Percentiles rank a stretch among this genome's conserved stretches.
phyloP scores from a whole-genome alignment of 2,113 vertebrate genomes.

The Anolis carolinensis region DNA sequence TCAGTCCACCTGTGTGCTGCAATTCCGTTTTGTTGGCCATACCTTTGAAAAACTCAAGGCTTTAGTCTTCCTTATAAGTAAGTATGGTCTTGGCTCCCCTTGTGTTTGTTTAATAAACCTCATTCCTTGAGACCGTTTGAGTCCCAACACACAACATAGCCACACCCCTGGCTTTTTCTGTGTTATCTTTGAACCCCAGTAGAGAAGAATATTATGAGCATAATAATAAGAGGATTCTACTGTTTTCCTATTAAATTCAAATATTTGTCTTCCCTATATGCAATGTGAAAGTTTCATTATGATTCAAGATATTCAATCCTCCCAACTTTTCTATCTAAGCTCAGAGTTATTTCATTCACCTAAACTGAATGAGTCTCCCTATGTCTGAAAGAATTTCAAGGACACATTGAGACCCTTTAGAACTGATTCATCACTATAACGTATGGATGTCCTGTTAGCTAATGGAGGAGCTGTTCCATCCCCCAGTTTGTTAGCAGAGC shows the following conservation, averaged over 20 bases:
- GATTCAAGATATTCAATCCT: not conserved
- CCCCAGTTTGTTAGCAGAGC: not conserved
- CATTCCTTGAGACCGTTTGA: too few species aligned
- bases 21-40: too few species aligned
- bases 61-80: too few species aligned
- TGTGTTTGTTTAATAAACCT: too few species aligned
- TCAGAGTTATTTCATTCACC: not conserved
- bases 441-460: not conserved
- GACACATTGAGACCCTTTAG: not conserved
- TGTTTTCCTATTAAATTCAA: not conserved
- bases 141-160: too few species aligned
- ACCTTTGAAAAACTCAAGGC: too few species aligned
- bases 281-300: not conserved
- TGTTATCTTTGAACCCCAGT: too few species aligned
- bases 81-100: too few species aligned
- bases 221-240: not conserved
- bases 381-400: not conserved
- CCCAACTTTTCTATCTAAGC: not conserved
- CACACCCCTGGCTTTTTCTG: too few species aligned
- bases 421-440: too few species aligned
- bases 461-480: not conserved
- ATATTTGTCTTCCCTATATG: not conserved
- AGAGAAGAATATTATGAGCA: too few species aligned
- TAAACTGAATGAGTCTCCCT: not conserved
- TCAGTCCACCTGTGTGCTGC: too few species aligned